Evolutionary conservation across 2,888 invertebrate genomes (phyloP).

Genomic region (Spialia ferax): DNA sequence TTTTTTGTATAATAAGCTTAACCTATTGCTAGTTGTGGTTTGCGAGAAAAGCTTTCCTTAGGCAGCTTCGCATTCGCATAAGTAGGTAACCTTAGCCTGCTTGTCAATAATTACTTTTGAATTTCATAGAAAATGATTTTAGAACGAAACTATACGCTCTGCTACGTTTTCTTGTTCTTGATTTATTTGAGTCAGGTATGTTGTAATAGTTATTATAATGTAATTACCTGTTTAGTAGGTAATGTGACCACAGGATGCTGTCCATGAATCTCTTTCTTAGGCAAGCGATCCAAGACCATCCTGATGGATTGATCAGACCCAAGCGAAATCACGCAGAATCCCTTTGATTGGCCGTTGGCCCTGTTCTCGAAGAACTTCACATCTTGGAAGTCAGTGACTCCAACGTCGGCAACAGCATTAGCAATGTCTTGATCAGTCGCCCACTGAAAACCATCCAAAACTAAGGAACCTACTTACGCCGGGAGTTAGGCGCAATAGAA

Average conservation of each 20-base stretch:
- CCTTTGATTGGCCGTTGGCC: slow-evolving; percentile 99
- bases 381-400: slow-evolving; percentile 97
- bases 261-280: slow-evolving; percentile 98
- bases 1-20: too few relatives aligned
- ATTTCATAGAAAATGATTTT: too few relatives aligned
- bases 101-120: too few relatives aligned
- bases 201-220: too few relatives aligned
- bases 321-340: slow-evolving; percentile 98
- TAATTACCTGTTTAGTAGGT: slow-evolving; percentile 95
- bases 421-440: slow-evolving; percentile 98
- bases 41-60: neutral
- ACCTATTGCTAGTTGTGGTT: too few relatives aligned
- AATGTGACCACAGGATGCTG: slow-evolving; percentile 97
- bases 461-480: slow-evolving; percentile 58
- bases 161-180: too few relatives aligned
- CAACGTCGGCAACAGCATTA: slow-evolving; percentile 95
- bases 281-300: slow-evolving; percentile 96
- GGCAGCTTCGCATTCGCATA: too few relatives aligned
- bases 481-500: slow-evolving; percentile 49
- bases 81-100: too few relatives aligned
- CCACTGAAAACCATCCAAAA: slow-evolving; percentile 91
- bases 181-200: too few relatives aligned
- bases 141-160: too few relatives aligned
- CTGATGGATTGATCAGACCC: slow-evolving; percentile 97
- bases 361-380: slow-evolving; percentile 99